phyloP scores from a whole-genome alignment of 1,140 invertebrate genomes.

The Eriosoma lanigerum region DNA sequence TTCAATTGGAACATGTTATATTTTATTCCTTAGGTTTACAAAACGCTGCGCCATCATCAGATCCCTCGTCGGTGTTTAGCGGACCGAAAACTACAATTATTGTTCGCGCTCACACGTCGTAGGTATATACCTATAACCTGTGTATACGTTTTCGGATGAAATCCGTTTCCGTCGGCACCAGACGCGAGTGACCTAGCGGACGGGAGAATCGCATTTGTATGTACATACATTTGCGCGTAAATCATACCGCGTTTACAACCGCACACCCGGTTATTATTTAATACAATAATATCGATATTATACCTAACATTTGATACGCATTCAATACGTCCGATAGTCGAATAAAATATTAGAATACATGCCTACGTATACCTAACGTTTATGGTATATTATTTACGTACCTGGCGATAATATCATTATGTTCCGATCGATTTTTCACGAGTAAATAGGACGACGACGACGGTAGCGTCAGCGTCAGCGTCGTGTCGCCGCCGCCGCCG shows the following conservation, averaged over 20 bases:
- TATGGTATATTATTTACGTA: not conserved
- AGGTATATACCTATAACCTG: too few relatives aligned
- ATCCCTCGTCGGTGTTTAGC: not conserved
- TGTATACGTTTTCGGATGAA: too few relatives aligned
- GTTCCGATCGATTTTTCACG: conserved; percentile 3
- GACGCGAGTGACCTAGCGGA: too few relatives aligned
- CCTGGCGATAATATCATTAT: not conserved
- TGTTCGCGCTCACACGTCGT: not conserved
- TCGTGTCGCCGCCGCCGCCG: not conserved
- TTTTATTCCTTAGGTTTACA: not conserved
- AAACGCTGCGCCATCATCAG: too few relatives aligned
- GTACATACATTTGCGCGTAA: too few relatives aligned
- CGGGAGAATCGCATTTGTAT: too few relatives aligned
- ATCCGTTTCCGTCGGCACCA: too few relatives aligned
- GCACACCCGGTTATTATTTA: too few relatives aligned
- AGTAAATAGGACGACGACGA: not conserved
- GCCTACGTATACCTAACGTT: too few relatives aligned
- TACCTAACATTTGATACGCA: too few relatives aligned
- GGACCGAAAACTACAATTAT: not conserved
- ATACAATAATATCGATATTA: too few relatives aligned
- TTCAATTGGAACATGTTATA: not conserved
- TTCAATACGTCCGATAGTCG: not conserved
- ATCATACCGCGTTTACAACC: too few relatives aligned
- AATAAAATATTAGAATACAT: not conserved
- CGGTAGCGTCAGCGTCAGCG: not conserved